A percentile compares a stretch with the other conserved stretches of the same genome.
These are phyloP conservation scores for Ormyrus thymus DNA, from an alignment of 2,888 invertebrate species.

Conservation along the genomic window DNA sequence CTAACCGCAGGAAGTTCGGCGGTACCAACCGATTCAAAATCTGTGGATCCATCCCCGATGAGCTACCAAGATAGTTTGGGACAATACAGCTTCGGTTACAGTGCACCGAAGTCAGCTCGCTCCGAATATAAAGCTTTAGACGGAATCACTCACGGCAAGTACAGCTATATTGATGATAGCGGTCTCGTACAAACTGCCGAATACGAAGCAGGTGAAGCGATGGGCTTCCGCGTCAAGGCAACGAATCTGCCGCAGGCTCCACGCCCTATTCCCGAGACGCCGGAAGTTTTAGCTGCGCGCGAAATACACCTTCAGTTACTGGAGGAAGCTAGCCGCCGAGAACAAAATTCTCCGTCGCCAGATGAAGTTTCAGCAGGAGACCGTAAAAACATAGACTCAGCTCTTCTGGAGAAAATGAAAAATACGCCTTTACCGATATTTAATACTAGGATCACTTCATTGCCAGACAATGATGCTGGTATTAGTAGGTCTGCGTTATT, in stretches of 20 bases:
- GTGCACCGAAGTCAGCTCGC: slow-evolving; percentile 66
- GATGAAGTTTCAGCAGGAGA: no score
- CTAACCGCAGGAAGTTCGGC: slow-evolving; percentile 55
- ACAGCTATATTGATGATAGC: slow-evolving; percentile 74
- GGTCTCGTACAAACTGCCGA: slow-evolving; percentile 74
- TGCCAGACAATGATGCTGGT: no score
- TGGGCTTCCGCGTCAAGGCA: slow-evolving; percentile 75
- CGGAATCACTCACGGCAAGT: slow-evolving; percentile 74
- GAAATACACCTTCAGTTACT: slow-evolving; percentile 67
- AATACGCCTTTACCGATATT: neutral
- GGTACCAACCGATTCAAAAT: slow-evolving; percentile 42
- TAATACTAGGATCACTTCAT: no score
- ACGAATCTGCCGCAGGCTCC: slow-evolving; percentile 74
- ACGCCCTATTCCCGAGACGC: slow-evolving; percentile 70
- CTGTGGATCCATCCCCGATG: slow-evolving; percentile 31
- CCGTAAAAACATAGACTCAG: no score
- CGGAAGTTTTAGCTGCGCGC: slow-evolving; percentile 72
- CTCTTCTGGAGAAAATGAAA: neutral
- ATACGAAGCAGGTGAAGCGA: slow-evolving; percentile 73
- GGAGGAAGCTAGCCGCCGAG: slow-evolving; percentile 10
- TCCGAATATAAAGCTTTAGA: slow-evolving; percentile 72
- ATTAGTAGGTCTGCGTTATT: no score
- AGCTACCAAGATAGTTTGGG: slow-evolving; percentile 73
- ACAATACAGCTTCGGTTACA: slow-evolving; percentile 75
- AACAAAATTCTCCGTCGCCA: no score